Percentiles rank a stretch among this genome's conserved stretches.
These are phyloP conservation scores for Macrotis lagotis DNA, from an alignment of 2,113 vertebrate genomes.

Conservation along the genomic window DNA sequence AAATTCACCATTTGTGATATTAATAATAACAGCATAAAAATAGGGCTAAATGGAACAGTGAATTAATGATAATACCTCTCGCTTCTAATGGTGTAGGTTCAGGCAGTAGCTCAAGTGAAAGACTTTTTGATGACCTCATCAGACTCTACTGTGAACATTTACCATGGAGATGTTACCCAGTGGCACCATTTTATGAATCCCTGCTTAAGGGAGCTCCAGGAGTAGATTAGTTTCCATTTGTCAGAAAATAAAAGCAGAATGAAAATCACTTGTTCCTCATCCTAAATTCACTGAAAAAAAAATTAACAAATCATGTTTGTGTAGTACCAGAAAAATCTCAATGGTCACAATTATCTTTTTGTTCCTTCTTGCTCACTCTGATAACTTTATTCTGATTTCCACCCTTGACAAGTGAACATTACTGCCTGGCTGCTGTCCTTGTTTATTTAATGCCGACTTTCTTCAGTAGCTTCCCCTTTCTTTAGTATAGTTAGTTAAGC, in stretches of 20 bases:
- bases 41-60: not conserved
- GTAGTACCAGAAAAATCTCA: not conserved
- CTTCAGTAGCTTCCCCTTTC: conserved; percentile 34
- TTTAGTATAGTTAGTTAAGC: not conserved
- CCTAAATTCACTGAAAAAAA: not conserved
- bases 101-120: not conserved
- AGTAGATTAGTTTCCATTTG: not conserved
- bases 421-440: not conserved
- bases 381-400: conserved; percentile 36
- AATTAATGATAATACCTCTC: not conserved
- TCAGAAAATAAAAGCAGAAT: conserved; percentile 33
- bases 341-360: not conserved
- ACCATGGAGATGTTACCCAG: not conserved
- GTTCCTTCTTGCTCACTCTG: not conserved
- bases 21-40: not conserved
- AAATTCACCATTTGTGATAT: not conserved
- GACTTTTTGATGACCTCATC: not conserved
- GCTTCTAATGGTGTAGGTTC: not conserved
- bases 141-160: not conserved
- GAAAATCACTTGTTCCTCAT: conserved; percentile 20
- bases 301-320: not conserved
- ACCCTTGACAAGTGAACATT: not conserved
- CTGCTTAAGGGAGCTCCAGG: not conserved
- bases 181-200: conserved; percentile 42
- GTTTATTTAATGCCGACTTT: conserved; percentile 21